These are phyloP conservation scores for Iphiclides podalirius DNA, from an alignment of 2,888 invertebrate species.

Conservation along the genomic window DNA sequence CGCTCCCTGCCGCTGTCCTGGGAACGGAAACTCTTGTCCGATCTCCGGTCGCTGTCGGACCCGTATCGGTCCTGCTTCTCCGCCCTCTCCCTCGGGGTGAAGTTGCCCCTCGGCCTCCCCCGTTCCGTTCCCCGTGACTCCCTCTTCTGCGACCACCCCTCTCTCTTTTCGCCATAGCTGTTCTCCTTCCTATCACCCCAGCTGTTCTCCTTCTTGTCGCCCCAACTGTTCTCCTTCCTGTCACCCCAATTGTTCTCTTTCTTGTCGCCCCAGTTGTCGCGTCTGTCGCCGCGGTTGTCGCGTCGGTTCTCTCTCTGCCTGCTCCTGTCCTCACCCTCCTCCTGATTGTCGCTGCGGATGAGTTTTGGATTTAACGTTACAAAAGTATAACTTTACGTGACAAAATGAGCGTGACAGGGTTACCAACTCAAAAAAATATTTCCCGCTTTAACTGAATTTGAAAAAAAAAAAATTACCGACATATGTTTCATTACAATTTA, in stretches of 20 bases:
- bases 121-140: constrained; percentile 23
- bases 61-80: constrained; percentile 48
- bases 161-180: background rate
- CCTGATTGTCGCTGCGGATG: constrained; percentile 41
- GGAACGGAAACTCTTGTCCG: constrained; percentile 53
- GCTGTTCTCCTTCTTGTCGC: constrained; percentile 28
- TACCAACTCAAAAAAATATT: no score
- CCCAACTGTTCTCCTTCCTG: constrained; percentile 41
- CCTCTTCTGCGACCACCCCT: background rate
- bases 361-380: no score
- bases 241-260: constrained; percentile 44
- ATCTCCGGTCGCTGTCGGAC: constrained; percentile 50
- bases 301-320: constrained; percentile 33
- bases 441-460: no score
- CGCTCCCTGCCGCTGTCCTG: constrained; percentile 45
- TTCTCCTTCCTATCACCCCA: background rate
- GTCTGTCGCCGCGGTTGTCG: constrained; percentile 39
- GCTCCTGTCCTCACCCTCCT: constrained; percentile 29
- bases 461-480: no score
- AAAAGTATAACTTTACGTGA: no score
- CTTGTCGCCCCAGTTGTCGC: constrained; percentile 39
- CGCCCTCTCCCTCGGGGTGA: constrained; percentile 59
- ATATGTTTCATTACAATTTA: no score
- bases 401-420: no score
- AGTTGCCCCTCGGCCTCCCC: constrained; percentile 47